These are phyloP conservation scores for Albula glossodonta DNA, from an alignment of 2,113 vertebrate species.

Conservation along the genomic window DNA sequence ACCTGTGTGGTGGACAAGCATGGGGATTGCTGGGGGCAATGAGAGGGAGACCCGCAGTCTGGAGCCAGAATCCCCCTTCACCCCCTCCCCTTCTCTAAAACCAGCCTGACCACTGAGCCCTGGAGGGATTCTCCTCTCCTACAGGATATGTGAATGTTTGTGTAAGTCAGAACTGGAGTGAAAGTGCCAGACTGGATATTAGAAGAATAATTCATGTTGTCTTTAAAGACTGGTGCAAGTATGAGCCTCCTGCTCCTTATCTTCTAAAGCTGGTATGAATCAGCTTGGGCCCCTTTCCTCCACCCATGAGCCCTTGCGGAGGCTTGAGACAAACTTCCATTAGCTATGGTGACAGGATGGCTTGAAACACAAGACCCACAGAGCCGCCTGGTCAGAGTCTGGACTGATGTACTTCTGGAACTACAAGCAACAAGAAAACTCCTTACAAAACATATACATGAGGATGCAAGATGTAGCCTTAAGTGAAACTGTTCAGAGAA, in stretches of 20 bases:
- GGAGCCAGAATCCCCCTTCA: not conserved
- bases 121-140: slow-evolving; percentile 34
- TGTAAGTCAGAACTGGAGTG: slow-evolving; percentile 42
- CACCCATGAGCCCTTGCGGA: not conserved
- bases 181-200: slow-evolving; percentile 45
- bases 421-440: not conserved
- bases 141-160: slow-evolving; percentile 55
- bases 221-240: slow-evolving; percentile 31
- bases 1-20: not conserved
- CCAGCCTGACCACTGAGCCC: slow-evolving; percentile 27
- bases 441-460: not conserved
- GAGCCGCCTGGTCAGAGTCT: not conserved
- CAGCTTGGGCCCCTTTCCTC: not conserved
- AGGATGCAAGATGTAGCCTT: not conserved
- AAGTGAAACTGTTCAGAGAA: not conserved
- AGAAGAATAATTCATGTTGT: slow-evolving; percentile 43
- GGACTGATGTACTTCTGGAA: not conserved
- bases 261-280: not conserved
- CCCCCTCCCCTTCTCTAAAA: not conserved
- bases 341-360: not conserved
- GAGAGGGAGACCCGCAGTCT: not conserved
- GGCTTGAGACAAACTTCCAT: not conserved
- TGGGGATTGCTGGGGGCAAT: not conserved
- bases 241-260: not conserved
- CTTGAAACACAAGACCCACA: not conserved